phyloP scores from a whole-genome alignment of 2,797 vertebrate genomes.

The Allobates femoralis region DNA sequence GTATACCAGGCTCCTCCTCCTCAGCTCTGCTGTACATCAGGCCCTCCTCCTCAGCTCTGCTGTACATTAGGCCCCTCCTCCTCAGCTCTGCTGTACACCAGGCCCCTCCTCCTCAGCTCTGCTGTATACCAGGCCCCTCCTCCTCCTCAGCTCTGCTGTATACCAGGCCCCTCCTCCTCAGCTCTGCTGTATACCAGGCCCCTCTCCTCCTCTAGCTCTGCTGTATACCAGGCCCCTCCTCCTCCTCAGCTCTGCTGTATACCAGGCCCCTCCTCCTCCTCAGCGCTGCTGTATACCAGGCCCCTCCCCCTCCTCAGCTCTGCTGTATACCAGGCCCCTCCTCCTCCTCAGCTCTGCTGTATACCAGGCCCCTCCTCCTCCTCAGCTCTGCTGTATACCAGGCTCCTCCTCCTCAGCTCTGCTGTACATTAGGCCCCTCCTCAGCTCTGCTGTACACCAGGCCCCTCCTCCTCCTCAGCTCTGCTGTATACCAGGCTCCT shows the following conservation, averaged over 20 bases:
- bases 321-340: background rate
- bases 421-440: background rate
- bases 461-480: background rate
- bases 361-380: background rate
- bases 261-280: background rate
- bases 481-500: background rate
- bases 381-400: background rate
- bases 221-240: background rate
- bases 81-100: background rate
- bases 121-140: background rate
- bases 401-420: background rate
- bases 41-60: background rate
- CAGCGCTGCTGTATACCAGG: background rate
- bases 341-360: background rate
- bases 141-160: too few species aligned
- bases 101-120: background rate
- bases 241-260: background rate
- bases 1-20: background rate
- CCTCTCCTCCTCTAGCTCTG: background rate
- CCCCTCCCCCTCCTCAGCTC: background rate
- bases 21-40: background rate
- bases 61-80: background rate
- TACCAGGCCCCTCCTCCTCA: background rate
- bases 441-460: background rate
- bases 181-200: background rate